Evolutionary conservation across 2,888 invertebrate species (phyloP).

Genomic region (Cantharis lateralis): DNA sequence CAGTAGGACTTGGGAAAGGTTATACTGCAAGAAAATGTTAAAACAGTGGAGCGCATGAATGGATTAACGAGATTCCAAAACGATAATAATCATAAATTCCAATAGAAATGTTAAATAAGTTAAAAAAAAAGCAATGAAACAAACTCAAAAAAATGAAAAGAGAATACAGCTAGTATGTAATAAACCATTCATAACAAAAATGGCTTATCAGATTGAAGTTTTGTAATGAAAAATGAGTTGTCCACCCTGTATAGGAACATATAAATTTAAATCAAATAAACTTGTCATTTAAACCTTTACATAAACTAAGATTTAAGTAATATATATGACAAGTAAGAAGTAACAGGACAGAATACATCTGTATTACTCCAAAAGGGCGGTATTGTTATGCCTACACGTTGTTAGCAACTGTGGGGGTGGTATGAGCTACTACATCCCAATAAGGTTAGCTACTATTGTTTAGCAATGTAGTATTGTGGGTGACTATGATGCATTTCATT

Average conservation of each 20-base stretch:
- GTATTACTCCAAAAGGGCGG: conserved; percentile 36
- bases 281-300: neutral
- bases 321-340: conserved; percentile 28
- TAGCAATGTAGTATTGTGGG: conserved; percentile 30
- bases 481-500: conserved; percentile 34
- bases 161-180: too few species aligned
- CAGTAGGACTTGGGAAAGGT: too few species aligned
- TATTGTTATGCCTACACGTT: conserved; percentile 33
- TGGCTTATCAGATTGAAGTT: neutral
- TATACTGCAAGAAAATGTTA: too few species aligned
- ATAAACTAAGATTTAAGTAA: conserved; percentile 9
- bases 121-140: too few species aligned
- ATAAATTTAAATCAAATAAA: neutral
- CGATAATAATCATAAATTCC: too few species aligned
- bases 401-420: conserved; percentile 34
- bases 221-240: neutral
- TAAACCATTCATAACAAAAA: neutral
- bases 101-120: too few species aligned
- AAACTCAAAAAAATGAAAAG: too few species aligned
- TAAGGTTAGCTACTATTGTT: conserved; percentile 36
- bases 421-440: conserved; percentile 34
- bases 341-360: conserved; percentile 32
- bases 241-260: neutral
- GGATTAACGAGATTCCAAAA: too few species aligned
- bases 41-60: too few species aligned